Base-by-base conservation (phyloP, 2,797 vertebrate species). In the Phrynocephalus forsythii region DNA sequence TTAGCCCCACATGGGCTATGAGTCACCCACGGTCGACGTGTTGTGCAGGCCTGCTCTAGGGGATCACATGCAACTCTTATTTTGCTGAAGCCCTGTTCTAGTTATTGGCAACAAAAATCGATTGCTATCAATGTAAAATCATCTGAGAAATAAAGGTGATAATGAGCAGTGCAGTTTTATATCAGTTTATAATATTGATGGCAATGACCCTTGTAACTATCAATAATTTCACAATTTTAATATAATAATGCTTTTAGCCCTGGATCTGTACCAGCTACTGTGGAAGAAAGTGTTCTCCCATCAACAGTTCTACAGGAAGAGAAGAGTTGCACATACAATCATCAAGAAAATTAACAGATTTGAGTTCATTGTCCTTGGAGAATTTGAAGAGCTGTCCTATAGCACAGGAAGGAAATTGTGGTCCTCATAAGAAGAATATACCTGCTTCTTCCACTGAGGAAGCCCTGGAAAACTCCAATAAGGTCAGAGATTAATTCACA, bases 381-480 rank as follows among this genome's bases (percentile, higher is more conserved):
- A 94, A 92, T 89, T 87, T 88, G 4, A 96, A 96, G 93, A 94
- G 91, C 77, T 81, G 84, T 84, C 82, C 89, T 60, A 71, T 72
- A 87, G 91, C 87, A 6, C 80, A 88, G 89, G 94, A 94, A 86
- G 91, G 88, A 86, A 83, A 24, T 82, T 79, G 91, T 28, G 26
- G 84, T 87, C 86, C 91, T 92, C 85, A 91, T 91, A 84, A 87
- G 44, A 96, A 96, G 91, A 96, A 92, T 92, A 50, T 3, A 82
- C 26, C n/a, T 2, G 26, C 91, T 66, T 0, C 76, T 88, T 66
- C 24, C 63, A n/a, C 22, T 80, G 88, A 92, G 68, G 52, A 79
- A 87, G 91, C 66, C 82, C 79, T 90, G 28, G 89, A 94, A 90
- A 83, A 78, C 11, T 52, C 78, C 71, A 88, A 69, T 84, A 88